Conservation (phyloP, 2,113 vertebrate genomes). For the Electrona antarctica region DNA sequence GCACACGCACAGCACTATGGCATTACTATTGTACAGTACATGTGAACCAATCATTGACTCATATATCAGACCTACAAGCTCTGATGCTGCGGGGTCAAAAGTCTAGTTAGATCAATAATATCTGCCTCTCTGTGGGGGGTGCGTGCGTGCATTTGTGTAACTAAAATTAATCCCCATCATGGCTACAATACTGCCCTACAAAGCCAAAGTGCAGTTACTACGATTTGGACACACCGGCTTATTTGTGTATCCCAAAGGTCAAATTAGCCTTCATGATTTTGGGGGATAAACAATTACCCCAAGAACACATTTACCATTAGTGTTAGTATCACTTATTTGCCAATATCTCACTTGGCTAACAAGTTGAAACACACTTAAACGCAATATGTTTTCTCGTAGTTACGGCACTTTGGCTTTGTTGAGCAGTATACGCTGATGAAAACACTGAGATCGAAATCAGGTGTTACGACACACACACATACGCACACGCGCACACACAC, state of each 20-base stretch:
- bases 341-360: too few species aligned
- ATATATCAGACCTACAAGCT: background rate
- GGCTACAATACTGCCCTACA: too few species aligned
- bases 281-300: too few species aligned
- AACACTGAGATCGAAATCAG: slow-evolving; percentile 17
- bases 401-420: too few species aligned
- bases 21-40: background rate
- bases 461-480: background rate
- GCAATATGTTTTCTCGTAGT: too few species aligned
- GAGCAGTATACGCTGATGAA: background rate
- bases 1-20: background rate
- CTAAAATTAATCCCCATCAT: slow-evolving; percentile 47
- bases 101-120: slow-evolving; percentile 27
- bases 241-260: too few species aligned
- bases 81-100: slow-evolving; percentile 4
- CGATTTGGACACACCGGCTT: slow-evolving; percentile 5
- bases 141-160: slow-evolving; percentile 22
- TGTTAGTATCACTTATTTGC: too few species aligned
- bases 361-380: too few species aligned
- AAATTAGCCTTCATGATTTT: too few species aligned
- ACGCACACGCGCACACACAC: background rate
- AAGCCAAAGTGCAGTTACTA: too few species aligned
- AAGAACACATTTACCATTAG: too few species aligned
- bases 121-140: slow-evolving; percentile 22
- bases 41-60: slow-evolving; percentile 26